A percentile compares a stretch with the other conserved stretches of the same genome.
phyloP scores from a whole-genome alignment of 2,113 vertebrate species.

The Hoplias malabaricus region DNA sequence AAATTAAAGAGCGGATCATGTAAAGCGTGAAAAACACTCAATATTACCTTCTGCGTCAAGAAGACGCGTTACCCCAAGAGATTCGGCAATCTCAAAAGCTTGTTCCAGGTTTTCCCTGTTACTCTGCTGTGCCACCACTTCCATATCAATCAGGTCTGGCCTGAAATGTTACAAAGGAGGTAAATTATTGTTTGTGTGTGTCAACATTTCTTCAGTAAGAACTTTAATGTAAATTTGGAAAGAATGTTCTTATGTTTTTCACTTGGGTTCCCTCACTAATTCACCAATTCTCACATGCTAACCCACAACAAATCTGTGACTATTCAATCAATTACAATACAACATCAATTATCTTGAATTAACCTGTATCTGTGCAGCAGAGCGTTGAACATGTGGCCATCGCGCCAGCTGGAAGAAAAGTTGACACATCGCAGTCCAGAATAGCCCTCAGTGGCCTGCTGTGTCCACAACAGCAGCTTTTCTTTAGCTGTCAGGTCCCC shows the following conservation, averaged over 20 bases:
- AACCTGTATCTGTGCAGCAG: conserved; percentile 97
- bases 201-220: neutral
- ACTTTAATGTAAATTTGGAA: too few relatives aligned
- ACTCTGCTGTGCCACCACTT: conserved; percentile 86
- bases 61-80: conserved; percentile 90
- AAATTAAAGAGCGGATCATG: too few relatives aligned
- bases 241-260: too few relatives aligned
- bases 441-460: conserved; percentile 91
- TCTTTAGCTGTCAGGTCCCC: conserved; percentile 98
- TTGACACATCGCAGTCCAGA: conserved; percentile 92
- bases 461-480: conserved; percentile 94
- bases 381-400: conserved; percentile 98
- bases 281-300: neutral
- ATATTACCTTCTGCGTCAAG: conserved; percentile 90
- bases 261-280: too few relatives aligned
- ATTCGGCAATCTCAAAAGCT: conserved; percentile 95
- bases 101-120: conserved; percentile 96
- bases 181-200: neutral
- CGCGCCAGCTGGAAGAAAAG: conserved; percentile 94
- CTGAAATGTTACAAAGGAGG: conserved; percentile 64
- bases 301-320: too few relatives aligned
- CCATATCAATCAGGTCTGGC: conserved; percentile 97
- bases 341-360: neutral
- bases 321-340: too few relatives aligned
- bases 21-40: neutral